Conservation (phyloP, 92 coral and sea anemone species). For the Zoanthus sociatus region DNA sequence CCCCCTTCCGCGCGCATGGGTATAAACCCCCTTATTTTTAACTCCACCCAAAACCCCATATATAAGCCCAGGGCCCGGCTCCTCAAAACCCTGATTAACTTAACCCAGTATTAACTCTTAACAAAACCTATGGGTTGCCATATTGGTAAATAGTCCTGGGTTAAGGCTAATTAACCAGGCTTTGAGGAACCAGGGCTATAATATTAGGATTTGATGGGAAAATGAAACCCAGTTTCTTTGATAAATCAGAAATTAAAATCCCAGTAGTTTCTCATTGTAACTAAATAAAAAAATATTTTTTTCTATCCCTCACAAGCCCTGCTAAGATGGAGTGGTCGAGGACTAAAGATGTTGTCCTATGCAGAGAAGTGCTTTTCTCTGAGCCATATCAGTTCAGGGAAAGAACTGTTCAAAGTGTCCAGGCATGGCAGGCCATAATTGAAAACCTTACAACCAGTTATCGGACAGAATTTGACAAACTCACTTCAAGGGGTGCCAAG, state of each 20-base stretch:
- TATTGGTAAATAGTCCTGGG: constrained; percentile 12
- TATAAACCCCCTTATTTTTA: not conserved
- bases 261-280: constrained; percentile 7
- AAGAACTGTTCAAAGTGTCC: constrained; percentile 44
- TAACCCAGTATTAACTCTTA: not conserved
- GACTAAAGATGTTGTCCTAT: constrained; percentile 42
- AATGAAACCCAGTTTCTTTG: constrained; percentile 13
- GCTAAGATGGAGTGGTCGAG: constrained; percentile 53
- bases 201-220: constrained; percentile 11
- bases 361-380: constrained; percentile 45
- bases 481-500: constrained; percentile 54
- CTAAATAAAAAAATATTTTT: constrained; percentile 14
- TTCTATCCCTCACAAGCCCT: constrained; percentile 26
- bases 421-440: constrained; percentile 48
- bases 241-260: constrained; percentile 11
- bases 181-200: constrained; percentile 8
- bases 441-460: constrained; percentile 18
- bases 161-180: constrained; percentile 14
- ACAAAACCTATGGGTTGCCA: constrained; percentile 13
- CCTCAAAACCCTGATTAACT: too few relatives aligned
- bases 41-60: too few relatives aligned
- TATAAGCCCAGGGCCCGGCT: too few relatives aligned
- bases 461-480: constrained; percentile 28
- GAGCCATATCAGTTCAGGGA: constrained; percentile 51
- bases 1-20: too few relatives aligned